Evolutionary conservation across 23 tunicate species (phyloP), one percentile per base, ranked within the genome.

Genomic region (Corella eumyota): DNA sequence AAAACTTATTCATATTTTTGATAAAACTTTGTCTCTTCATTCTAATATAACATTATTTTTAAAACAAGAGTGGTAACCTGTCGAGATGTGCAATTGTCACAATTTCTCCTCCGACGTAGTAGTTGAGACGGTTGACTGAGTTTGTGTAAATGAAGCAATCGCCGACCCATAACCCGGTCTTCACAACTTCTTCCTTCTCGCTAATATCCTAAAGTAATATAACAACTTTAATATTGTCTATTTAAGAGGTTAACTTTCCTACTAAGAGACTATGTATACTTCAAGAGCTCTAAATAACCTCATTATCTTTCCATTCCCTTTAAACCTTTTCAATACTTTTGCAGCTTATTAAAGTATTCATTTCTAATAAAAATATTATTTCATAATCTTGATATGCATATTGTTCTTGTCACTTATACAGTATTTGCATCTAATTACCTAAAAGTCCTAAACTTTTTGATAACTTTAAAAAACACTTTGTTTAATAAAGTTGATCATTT

Each of bases 81-180:
- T 90, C 98, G n/a, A 90, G 59, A 69, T 90, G 98, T 23, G 98
- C 98, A 49, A 90, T 66, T 34, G 98, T 90, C 58, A 90, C 98
- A 36, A 90, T 90, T 60, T 90, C 98, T 0, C 98, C 98, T 31
- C 98, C 98, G 49, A 90, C 98, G 35, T 75, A 90, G 51, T 90
- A 90, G 64, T 90, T 90, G 32, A 90, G 58, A 64, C 98, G 51
- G 73, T 90, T 90, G 27, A 90, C 84, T 6, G 98, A 69, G 74
- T 90, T 90, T 25, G 98, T 90, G 70, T 79, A 90, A 56, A 90
- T 90, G 66, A 90, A 90, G 49, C 98, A 90, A 57, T 90, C 98
- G 23, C 98, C 98, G 23, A 90, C 82, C 98, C 98, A 90, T 21
- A 80, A 44, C 27, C 98, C 98, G 13, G 98, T 90, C 61, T 82